Evolutionary conservation across 2,113 vertebrate genomes (phyloP).

Genomic region (Macaca mulatta): DNA sequence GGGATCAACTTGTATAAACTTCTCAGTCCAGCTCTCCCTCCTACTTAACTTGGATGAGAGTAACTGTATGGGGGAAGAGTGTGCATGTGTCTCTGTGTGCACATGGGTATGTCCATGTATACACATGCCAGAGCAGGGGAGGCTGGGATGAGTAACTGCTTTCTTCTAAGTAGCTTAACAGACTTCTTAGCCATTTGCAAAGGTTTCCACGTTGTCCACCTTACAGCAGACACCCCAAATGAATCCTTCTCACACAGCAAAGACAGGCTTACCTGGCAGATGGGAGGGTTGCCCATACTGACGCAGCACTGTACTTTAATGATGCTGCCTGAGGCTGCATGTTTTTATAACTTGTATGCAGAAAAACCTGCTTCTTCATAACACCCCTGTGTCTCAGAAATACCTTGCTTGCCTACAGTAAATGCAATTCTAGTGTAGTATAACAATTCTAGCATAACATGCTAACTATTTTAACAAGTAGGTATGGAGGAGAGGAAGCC

Average conservation of each 20-base stretch:
- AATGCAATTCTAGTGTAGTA: not conserved
- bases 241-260: not conserved
- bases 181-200: not conserved
- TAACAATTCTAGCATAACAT: not conserved
- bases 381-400: not conserved
- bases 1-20: not conserved
- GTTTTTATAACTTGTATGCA: not conserved
- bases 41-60: not conserved
- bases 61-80: not conserved
- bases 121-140: accelerated
- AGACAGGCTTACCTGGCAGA: no score
- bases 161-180: no score
- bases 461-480: no score
- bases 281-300: accelerated
- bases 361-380: not conserved
- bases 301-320: accelerated
- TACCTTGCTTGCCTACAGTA: not conserved
- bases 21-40: not conserved
- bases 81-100: not conserved
- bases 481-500: accelerated
- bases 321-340: not conserved
- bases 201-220: accelerated
- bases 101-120: not conserved
- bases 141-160: no score
- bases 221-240: no score